Percentiles rank a stretch among this genome's conserved stretches.
phyloP scores from a whole-genome alignment of 1,140 invertebrate genomes.

The Drosophila sp. region DNA sequence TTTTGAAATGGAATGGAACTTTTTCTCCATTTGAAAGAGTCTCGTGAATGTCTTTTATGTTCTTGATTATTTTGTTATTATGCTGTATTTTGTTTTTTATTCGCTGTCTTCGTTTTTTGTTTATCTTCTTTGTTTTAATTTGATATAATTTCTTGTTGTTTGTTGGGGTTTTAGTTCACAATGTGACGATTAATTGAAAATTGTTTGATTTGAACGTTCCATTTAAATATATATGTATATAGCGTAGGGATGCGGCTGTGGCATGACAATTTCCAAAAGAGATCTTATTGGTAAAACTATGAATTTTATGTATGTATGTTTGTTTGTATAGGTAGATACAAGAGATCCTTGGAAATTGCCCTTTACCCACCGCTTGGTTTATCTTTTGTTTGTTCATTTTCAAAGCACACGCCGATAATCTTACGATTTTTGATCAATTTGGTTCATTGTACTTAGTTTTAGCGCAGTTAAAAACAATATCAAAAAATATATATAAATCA shows the following conservation, averaged over 20 bases:
- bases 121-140: background rate
- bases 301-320: too few species aligned
- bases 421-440: slow-evolving; percentile 37
- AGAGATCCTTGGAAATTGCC: background rate
- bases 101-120: background rate
- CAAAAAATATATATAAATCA: slow-evolving; percentile 47
- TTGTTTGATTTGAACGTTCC: slow-evolving; percentile 40
- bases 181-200: slow-evolving; percentile 57
- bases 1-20: slow-evolving; percentile 14
- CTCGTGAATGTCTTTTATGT: background rate
- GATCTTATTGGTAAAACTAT: too few species aligned
- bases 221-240: slow-evolving; percentile 15
- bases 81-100: background rate
- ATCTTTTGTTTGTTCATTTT: slow-evolving; percentile 21
- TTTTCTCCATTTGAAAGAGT: background rate
- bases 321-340: too few species aligned
- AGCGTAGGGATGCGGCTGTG: background rate
- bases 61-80: background rate
- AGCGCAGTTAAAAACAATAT: slow-evolving; percentile 80
- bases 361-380: background rate
- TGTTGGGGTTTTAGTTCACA: slow-evolving; percentile 4
- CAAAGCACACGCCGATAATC: slow-evolving; percentile 51
- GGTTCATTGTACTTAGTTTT: slow-evolving; percentile 59
- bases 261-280: slow-evolving; percentile 21
- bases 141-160: background rate